Evolutionary conservation across 2,113 vertebrate genomes (phyloP).

Genomic region (zebrafish (Danio rerio)): GRCz12tu NC_133186.1:14472001-14472500

Average conservation of each 20-base stretch:
- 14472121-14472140: neutral
- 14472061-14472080: constrained; percentile 2
- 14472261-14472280: neutral
- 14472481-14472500: too few relatives aligned
- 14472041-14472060: constrained; percentile 10
- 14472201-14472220: neutral
- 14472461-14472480: too few relatives aligned
- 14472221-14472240: neutral
- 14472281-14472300: neutral
- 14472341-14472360: neutral
- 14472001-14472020: neutral
- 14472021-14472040: constrained; percentile 26
- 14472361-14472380: neutral
- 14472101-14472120: constrained; percentile 27
- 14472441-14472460: too few relatives aligned
- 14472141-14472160: neutral
- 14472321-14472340: neutral
- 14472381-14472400: too few relatives aligned
- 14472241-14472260: neutral
- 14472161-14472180: neutral
- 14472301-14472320: neutral
- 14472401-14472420: too few relatives aligned
- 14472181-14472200: neutral
- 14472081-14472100: constrained; percentile 10
- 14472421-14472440: too few relatives aligned